A percentile compares a stretch with the other conserved stretches of the same genome.
phyloP scores from a whole-genome alignment of 2,888 invertebrate species.

The Alcis repandata region DNA sequence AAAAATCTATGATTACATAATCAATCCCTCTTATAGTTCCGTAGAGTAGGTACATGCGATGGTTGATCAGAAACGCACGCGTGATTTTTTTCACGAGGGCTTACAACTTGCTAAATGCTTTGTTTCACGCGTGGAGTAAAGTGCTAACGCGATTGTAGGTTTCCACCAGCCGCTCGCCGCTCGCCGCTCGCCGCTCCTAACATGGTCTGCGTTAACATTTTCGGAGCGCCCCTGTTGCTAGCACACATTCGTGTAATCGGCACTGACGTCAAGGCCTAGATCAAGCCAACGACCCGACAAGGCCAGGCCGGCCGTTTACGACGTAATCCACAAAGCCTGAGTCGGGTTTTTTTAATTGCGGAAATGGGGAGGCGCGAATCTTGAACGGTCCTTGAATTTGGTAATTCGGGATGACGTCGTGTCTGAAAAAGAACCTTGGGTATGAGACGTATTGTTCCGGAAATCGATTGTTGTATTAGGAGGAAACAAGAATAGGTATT shows the following conservation, averaged over 20 bases:
- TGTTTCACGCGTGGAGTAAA: background rate
- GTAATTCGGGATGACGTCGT: slow-evolving; percentile 39
- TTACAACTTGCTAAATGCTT: background rate
- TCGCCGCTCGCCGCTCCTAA: slow-evolving; percentile 31
- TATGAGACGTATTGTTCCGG: slow-evolving; percentile 15
- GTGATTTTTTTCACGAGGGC: background rate
- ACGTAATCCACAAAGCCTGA: slow-evolving; percentile 43
- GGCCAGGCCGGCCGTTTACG: slow-evolving; percentile 68
- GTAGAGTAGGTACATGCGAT: background rate
- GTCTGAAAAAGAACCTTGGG: slow-evolving; percentile 5
- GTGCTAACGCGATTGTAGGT: background rate
- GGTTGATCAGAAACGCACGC: background rate
- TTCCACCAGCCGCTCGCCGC: slow-evolving; percentile 10
- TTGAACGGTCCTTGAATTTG: slow-evolving; percentile 46
- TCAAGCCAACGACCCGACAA: slow-evolving; percentile 73
- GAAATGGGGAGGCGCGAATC: slow-evolving; percentile 48
- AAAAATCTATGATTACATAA: too few species aligned
- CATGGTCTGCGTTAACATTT: slow-evolving; percentile 35
- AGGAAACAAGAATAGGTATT: background rate
- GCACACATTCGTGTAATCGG: slow-evolving; percentile 49
- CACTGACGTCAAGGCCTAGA: slow-evolving; percentile 71
- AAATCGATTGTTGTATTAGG: slow-evolving; percentile 10
- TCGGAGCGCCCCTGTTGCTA: slow-evolving; percentile 53
- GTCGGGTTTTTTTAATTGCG: slow-evolving; percentile 46
- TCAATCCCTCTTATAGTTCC: too few species aligned